Conservation (phyloP, 2,113 vertebrate genomes). For the Ageneiosus marmoratus region DNA sequence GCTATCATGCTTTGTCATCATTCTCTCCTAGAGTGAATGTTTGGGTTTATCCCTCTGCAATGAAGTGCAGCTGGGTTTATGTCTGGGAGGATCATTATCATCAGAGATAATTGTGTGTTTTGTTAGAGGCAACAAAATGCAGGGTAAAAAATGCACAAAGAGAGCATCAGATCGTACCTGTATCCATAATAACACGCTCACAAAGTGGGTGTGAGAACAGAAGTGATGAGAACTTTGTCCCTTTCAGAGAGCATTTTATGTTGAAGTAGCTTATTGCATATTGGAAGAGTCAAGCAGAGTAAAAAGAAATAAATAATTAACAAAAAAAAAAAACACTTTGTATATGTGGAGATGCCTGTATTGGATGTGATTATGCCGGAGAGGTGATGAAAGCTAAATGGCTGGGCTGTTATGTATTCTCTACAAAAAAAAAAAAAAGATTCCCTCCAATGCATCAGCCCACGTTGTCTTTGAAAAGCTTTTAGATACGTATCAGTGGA, state of each 20-base stretch:
- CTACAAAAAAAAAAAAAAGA: not conserved
- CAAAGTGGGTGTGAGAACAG: constrained; percentile 1
- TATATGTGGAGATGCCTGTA: constrained; percentile 19
- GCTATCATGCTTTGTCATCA: not conserved
- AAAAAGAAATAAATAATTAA: not conserved
- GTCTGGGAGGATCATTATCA: not conserved
- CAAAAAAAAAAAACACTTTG: no score
- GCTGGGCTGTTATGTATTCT: not conserved
- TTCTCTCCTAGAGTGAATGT: not conserved
- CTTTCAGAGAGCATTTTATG: not conserved
- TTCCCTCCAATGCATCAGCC: constrained; percentile 15
- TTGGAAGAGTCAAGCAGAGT: not conserved
- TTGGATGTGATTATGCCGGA: constrained; percentile 28
- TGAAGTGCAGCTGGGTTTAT: not conserved
- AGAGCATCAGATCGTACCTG: not conserved
- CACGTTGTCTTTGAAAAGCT: not conserved
- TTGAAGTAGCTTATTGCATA: not conserved
- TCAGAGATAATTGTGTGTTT: constrained; percentile 6
- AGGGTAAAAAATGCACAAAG: not conserved
- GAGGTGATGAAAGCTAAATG: constrained; percentile 1
- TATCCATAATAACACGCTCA: not conserved
- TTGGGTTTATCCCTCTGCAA: not conserved
- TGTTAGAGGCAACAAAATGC: not conserved
- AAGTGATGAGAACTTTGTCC: not conserved
- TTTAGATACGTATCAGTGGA: constrained; percentile 23